Evolutionary conservation across 64 coral and sea anemone genomes (phyloP).

Genomic region (Stichodactyla mertensii): DNA sequence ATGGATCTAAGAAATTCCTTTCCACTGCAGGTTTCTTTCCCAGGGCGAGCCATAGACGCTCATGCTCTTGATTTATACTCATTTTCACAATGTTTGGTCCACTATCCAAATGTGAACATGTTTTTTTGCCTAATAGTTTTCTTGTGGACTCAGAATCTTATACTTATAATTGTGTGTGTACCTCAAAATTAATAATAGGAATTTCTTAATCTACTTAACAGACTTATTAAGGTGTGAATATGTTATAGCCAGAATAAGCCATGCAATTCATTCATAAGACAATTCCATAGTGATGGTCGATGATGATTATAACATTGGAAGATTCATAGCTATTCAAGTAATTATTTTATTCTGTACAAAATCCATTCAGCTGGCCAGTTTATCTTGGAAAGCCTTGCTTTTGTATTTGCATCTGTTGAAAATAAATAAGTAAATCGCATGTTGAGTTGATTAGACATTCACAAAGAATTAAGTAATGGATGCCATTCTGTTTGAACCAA

Average conservation of each 20-base stretch:
- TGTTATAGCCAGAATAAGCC: not conserved
- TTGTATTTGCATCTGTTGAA: not conserved
- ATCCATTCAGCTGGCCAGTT: too few relatives aligned
- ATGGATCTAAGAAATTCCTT: conserved; percentile 51
- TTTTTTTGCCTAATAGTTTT: not conserved
- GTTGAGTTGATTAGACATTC: not conserved
- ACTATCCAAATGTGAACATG: not conserved
- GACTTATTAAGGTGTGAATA: not conserved
- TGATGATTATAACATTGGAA: not conserved
- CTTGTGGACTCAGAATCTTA: not conserved
- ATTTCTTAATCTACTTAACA: not conserved
- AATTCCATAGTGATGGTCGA: not conserved
- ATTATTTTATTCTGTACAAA: not conserved
- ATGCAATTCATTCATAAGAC: not conserved
- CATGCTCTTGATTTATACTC: conserved; percentile 45
- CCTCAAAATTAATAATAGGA: too few relatives aligned
- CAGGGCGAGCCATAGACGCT: conserved; percentile 54
- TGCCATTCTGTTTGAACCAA: not conserved
- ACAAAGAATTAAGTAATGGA: not conserved
- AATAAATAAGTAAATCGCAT: not conserved
- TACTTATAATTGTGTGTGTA: too few relatives aligned
- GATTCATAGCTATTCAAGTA: not conserved
- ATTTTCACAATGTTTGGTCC: not conserved
- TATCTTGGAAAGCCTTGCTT: not conserved
- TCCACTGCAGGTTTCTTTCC: conserved; percentile 30